A percentile compares a stretch with the other conserved stretches of the same genome.
Conservation (phyloP, 2,797 vertebrate genomes). For the Etheostoma perlongum region DNA sequence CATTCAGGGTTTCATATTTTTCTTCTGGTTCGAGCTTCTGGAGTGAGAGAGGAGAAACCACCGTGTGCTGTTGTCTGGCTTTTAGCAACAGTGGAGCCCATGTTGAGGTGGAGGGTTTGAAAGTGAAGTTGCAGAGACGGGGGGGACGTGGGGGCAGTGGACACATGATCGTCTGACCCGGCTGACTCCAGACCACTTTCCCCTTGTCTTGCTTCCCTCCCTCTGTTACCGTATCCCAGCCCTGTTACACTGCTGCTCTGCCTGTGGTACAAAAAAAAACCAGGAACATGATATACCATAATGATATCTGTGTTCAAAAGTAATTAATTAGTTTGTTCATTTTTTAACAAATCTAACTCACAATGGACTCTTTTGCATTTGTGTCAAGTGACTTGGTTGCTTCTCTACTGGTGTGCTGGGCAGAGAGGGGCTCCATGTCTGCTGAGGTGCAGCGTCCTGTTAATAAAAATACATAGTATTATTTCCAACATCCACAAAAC, state of each 20-base stretch:
- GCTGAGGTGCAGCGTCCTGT: conserved; percentile 79
- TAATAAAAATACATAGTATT: neutral
- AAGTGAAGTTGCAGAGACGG: conserved; percentile 56
- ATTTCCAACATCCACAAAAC: conserved; percentile 11
- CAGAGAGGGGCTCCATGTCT: conserved; percentile 57
- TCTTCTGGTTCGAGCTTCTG: conserved; percentile 49
- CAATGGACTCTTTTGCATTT: conserved; percentile 40
- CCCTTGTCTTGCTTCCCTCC: conserved; percentile 32
- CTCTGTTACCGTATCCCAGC: conserved; percentile 31
- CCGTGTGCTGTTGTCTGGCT: conserved; percentile 33
- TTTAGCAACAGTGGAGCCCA: conserved; percentile 36
- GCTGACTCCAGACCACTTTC: conserved; percentile 34
- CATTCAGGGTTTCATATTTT: conserved; percentile 55
- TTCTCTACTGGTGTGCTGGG: conserved; percentile 22
- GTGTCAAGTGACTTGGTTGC: conserved; percentile 7
- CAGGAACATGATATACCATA: neutral
- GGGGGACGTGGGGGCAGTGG: conserved; percentile 8
- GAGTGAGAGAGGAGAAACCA: conserved; percentile 19
- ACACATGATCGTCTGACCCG: conserved; percentile 45
- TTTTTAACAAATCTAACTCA: conserved; percentile 41
- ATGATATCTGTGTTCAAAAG: neutral
- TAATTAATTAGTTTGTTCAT: too few relatives aligned
- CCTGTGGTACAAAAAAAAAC: conserved; percentile 46
- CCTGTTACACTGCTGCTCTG: conserved; percentile 35
- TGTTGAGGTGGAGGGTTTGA: conserved; percentile 70